Evolutionary conservation across 2,113 vertebrate genomes (phyloP).

Genomic region (Myotis lucifugus): DNA sequence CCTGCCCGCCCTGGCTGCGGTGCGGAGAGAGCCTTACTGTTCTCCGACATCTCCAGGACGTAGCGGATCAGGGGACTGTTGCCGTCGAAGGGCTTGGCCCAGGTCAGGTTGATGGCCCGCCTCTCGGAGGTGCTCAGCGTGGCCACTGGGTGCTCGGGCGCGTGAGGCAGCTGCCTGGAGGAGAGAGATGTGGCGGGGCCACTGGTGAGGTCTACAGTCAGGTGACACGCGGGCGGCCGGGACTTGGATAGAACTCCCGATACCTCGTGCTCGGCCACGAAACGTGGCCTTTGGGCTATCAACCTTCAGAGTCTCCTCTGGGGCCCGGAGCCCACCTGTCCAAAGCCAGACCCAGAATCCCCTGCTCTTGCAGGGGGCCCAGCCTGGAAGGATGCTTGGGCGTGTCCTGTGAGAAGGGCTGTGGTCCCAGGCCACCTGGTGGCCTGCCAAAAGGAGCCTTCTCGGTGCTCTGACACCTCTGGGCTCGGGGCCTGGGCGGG

Average conservation of each 20-base stretch:
- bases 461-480: accelerated
- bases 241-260: accelerated
- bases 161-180: slow-evolving; percentile 93
- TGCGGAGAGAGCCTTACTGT: slow-evolving; percentile 89
- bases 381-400: background rate
- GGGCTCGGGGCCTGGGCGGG: accelerated
- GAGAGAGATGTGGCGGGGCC: background rate
- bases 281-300: accelerated
- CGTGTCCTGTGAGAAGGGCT: background rate
- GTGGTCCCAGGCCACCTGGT: background rate
- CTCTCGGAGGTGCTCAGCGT: slow-evolving; percentile 89
- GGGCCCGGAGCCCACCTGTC: background rate
- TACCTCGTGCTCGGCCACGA: accelerated
- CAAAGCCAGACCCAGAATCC: background rate
- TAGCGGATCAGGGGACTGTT: slow-evolving; percentile 96
- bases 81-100: slow-evolving; percentile 96
- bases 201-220: accelerated
- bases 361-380: background rate
- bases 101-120: slow-evolving; percentile 95
- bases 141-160: slow-evolving; percentile 92
- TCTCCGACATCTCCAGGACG: slow-evolving; percentile 96
- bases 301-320: background rate
- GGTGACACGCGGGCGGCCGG: accelerated
- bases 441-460: background rate
- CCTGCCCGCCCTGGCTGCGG: accelerated